Evolutionary conservation across 2,888 invertebrate genomes (phyloP), one percentile per base, ranked within the genome.

Genomic region (Apamea monoglypha): DNA sequence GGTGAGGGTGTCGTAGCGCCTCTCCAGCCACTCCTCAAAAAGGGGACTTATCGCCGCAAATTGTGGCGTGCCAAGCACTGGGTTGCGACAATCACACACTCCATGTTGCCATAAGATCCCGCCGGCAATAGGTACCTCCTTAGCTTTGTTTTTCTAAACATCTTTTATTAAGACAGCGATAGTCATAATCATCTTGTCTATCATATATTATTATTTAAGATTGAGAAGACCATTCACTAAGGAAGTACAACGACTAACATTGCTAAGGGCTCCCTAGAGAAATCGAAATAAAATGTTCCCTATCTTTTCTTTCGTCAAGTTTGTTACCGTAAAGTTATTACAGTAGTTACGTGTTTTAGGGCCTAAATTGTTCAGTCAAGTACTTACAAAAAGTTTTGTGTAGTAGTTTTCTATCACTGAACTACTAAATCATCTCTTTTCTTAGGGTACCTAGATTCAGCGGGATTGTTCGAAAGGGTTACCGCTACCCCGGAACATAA

Each of bases 211-310:
- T 10, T 2, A 29, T 32, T 10, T 50, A 53, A 63, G 21, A 36
- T 53, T 56, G 56, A 56, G 50, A 47, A 40, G 21, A 14, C n/a
- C 36, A 59, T 66, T 66, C 4, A 32, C 12, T 25, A 14, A 12
- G 40, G 25, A n/a, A 69, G 68, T 79, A 25, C 29, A 66, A 36
- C 47, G 21, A 50, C 53, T 83, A 25, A 50, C 5, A 69, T 61
- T 61, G 16, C 18, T 44, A 68, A 72, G 21, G 32, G 44, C 74
- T 70, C 82, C 59, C 81, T 29, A n/a, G 74, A 85, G 85, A 85
- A 74, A 82, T 85, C 44, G 36, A 80, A 85, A 82, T 80, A 74
- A 80, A 84, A 80, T 66, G 69, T 85, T 80, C 29, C 5, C 16
- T 70, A 64, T 56, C 64, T 44, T 74, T 84, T 70, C 59, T 70